Percentiles rank a stretch among this genome's conserved stretches.
Evolutionary conservation across 2,888 invertebrate genomes (phyloP).

Genomic region (Eubasilissa splendida): DNA sequence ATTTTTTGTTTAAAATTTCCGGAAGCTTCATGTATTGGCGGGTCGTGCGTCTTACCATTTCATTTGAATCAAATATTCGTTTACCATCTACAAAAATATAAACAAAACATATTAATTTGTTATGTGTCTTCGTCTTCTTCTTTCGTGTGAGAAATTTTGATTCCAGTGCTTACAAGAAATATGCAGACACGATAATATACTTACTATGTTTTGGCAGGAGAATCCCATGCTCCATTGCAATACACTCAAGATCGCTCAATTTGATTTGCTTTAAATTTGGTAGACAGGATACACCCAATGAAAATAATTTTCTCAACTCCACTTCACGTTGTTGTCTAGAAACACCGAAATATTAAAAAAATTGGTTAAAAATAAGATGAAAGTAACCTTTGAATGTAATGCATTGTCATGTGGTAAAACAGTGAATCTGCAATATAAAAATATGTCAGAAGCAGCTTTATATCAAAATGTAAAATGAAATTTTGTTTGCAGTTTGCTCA

Average conservation of each 20-base stretch:
- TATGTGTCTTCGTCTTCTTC: background rate
- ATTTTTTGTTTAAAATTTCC: slow-evolving; percentile 79
- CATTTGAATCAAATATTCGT: slow-evolving; percentile 47
- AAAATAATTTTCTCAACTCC: slow-evolving; percentile 38
- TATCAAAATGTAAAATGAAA: too few relatives aligned
- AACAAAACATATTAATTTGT: background rate
- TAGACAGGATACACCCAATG: slow-evolving; percentile 40
- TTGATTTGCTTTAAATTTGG: slow-evolving; percentile 41
- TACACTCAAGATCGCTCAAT: slow-evolving; percentile 32
- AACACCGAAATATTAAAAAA: slow-evolving; percentile 1
- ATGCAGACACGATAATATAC: background rate
- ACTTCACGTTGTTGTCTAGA: slow-evolving; percentile 47
- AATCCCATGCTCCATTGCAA: slow-evolving; percentile 43
- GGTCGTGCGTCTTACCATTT: slow-evolving; percentile 49
- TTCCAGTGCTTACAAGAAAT: background rate
- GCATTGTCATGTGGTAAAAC: too few relatives aligned
- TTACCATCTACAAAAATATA: slow-evolving; percentile 34
- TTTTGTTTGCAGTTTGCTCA: too few relatives aligned
- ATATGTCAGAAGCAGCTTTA: too few relatives aligned
- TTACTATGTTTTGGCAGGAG: slow-evolving; percentile 22
- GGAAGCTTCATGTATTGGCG: slow-evolving; percentile 76
- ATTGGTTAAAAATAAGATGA: background rate
- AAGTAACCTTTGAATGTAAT: background rate
- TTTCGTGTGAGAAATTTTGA: background rate
- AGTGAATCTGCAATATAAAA: too few relatives aligned